These are phyloP conservation scores for Acrocephalus arundinaceus DNA, from an alignment of 2,113 vertebrate species.

Conservation along the genomic window DNA sequence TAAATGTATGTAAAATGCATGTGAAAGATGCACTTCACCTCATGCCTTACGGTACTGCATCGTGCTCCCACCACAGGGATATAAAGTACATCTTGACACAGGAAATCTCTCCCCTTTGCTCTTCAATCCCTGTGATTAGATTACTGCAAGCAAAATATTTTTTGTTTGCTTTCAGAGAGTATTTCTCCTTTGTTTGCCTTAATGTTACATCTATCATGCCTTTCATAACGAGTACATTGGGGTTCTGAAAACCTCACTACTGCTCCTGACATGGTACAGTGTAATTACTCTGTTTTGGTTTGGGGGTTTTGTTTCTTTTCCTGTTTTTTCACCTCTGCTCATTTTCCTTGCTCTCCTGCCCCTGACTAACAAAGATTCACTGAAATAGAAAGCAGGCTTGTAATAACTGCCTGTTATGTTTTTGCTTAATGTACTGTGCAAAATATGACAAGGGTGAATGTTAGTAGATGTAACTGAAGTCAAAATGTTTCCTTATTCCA, in stretches of 20 bases:
- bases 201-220: not conserved
- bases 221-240: not conserved
- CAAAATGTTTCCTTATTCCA: not conserved
- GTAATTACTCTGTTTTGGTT: not conserved
- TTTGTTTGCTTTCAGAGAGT: not conserved
- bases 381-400: not conserved
- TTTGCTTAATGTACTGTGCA: conserved; percentile 55
- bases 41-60: not conserved
- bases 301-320: not conserved
- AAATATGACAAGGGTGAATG: conserved; percentile 25
- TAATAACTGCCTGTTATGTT: conserved; percentile 40
- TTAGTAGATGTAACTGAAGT: not conserved
- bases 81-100: not conserved
- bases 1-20: not conserved
- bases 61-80: not conserved
- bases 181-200: not conserved
- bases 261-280: not conserved
- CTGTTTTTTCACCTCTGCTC: not conserved
- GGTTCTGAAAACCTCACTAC: not conserved
- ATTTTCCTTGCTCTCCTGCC: not conserved
- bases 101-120: not conserved
- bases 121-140: not conserved
- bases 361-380: conserved; percentile 29
- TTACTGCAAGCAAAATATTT: not conserved
- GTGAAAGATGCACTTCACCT: not conserved